A percentile compares a stretch with the other conserved stretches of the same genome.
Conservation (phyloP, 2,888 invertebrate species). For the Drosophila neonasuta region DNA sequence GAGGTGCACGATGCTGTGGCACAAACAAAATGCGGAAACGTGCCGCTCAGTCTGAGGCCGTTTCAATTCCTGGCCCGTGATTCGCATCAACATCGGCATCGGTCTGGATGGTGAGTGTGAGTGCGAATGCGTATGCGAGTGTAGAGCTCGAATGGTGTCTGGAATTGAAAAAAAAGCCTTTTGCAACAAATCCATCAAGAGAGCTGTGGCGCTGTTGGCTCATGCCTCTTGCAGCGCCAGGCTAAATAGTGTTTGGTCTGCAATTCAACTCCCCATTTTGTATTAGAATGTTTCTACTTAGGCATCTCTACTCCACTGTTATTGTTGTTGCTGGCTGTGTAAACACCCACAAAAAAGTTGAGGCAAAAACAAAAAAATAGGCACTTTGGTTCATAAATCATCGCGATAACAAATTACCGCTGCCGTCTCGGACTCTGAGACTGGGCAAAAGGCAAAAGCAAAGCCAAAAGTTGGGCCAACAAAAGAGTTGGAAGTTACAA, state of each 20-base stretch:
- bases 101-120: conserved; percentile 13
- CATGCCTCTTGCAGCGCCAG: conserved; percentile 63
- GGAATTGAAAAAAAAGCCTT: conserved; percentile 42
- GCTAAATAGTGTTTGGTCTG: conserved; percentile 28
- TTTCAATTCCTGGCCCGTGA: conserved; percentile 57
- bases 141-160: conserved; percentile 33
- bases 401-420: conserved; percentile 81
- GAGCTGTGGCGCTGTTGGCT: conserved; percentile 35
- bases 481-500: conserved; percentile 73
- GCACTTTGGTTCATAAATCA: conserved; percentile 80
- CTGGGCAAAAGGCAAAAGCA: conserved; percentile 9
- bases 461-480: conserved; percentile 29
- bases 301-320: conserved; percentile 3
- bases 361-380: background rate
- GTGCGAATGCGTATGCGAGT: conserved; percentile 5
- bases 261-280: conserved; percentile 29
- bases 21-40: conserved; percentile 72
- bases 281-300: conserved; percentile 59
- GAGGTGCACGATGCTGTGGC: conserved; percentile 5
- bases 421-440: conserved; percentile 59
- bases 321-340: conserved; percentile 53
- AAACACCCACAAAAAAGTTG: conserved; percentile 72
- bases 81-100: conserved; percentile 67
- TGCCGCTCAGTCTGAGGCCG: conserved; percentile 53
- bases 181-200: conserved; percentile 75